These are phyloP conservation scores for Camponotus fellah DNA, from an alignment of 2,888 invertebrate genomes.

Conservation along the genomic window DNA sequence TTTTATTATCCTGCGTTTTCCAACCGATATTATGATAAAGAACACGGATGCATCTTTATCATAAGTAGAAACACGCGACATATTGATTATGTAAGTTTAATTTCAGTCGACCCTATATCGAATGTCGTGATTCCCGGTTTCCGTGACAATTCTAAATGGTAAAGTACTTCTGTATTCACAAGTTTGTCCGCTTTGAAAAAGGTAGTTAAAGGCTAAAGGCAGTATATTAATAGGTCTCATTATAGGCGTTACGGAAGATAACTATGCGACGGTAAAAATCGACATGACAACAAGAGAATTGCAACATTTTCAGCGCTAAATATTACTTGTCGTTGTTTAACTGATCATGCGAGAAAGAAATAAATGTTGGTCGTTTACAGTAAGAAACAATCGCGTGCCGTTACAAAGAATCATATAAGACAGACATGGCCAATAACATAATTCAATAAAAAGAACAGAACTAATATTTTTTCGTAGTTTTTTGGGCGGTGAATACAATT, in stretches of 20 bases:
- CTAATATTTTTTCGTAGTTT: too few relatives aligned
- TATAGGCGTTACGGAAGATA: constrained; percentile 34
- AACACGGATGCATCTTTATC: constrained; percentile 2
- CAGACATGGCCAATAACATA: neutral
- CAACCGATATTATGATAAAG: neutral
- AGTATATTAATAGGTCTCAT: constrained; percentile 33
- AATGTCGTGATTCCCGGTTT: constrained; percentile 39
- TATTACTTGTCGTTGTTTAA: constrained; percentile 25
- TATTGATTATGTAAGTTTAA: constrained; percentile 41
- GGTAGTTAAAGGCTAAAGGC: constrained; percentile 12
- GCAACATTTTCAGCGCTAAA: constrained; percentile 23
- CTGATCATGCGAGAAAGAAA: constrained; percentile 29
- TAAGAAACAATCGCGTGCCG: constrained; percentile 35
- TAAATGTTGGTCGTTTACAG: constrained; percentile 14
- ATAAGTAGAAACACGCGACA: constrained; percentile 1
- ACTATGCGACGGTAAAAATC: constrained; percentile 1
- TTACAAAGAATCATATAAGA: neutral
- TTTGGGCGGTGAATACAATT: too few relatives aligned
- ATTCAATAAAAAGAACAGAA: too few relatives aligned
- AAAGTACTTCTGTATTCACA: constrained; percentile 35
- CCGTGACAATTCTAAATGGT: constrained; percentile 46
- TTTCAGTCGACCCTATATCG: constrained; percentile 3
- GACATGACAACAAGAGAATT: constrained; percentile 7
- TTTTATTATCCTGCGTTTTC: neutral
- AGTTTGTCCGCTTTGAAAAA: constrained; percentile 13